Evolutionary conservation across 2,113 vertebrate genomes (phyloP).

Genomic region (Potamarius usumacintae): DNA sequence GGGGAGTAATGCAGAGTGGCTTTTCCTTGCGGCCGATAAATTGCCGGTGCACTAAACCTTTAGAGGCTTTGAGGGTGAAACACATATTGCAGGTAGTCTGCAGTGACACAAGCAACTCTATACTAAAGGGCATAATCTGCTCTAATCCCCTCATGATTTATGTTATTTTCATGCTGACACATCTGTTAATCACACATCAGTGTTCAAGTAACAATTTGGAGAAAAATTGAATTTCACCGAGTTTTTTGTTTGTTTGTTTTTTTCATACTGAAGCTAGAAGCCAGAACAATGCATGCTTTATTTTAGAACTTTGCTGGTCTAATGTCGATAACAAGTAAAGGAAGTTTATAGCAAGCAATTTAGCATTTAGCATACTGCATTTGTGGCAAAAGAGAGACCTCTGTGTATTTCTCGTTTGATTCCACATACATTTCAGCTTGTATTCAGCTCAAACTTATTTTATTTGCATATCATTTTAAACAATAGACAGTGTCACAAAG

Average conservation of each 20-base stretch:
- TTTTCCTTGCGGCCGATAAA: constrained; percentile 57
- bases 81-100: constrained; percentile 51
- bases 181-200: constrained; percentile 20
- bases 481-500: neutral
- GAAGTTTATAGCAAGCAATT: neutral
- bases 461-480: neutral
- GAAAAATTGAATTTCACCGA: neutral
- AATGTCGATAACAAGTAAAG: neutral
- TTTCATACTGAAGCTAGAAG: neutral
- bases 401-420: neutral
- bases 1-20: constrained; percentile 49
- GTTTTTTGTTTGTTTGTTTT: neutral
- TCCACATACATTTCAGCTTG: neutral
- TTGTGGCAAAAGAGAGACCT: neutral
- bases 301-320: neutral
- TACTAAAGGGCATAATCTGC: constrained; percentile 42
- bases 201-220: neutral
- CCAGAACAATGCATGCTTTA: neutral
- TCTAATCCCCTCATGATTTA: constrained; percentile 16
- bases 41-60: constrained; percentile 59
- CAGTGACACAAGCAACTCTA: constrained; percentile 44
- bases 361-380: neutral
- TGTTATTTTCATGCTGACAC: constrained; percentile 31
- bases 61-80: constrained; percentile 51
- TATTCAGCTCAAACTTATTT: neutral